Evolutionary conservation across 64 coral and sea anemone genomes (phyloP).

Genomic region (Catalaphyllia jardinei): DNA sequence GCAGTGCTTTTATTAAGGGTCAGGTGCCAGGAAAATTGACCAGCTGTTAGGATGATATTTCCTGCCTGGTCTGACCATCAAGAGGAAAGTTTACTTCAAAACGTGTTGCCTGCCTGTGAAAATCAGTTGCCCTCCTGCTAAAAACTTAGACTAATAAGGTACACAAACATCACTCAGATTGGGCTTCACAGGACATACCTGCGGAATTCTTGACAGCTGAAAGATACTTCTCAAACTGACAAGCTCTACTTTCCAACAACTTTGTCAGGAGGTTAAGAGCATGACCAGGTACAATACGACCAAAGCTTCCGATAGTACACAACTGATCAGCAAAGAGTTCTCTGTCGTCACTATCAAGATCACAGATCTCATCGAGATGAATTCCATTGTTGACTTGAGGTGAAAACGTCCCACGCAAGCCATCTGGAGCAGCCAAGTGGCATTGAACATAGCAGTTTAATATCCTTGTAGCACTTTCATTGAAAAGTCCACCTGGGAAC

Average conservation of each 20-base stretch:
- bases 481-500: slow-evolving; percentile 65
- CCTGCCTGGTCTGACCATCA: no score
- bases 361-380: slow-evolving; percentile 88
- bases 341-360: slow-evolving; percentile 82
- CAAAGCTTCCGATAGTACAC: slow-evolving; percentile 82
- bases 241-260: slow-evolving; percentile 66
- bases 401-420: slow-evolving; percentile 62
- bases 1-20: no score
- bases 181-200: slow-evolving; percentile 25
- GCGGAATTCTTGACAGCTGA: slow-evolving; percentile 54
- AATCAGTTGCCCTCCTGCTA: background rate
- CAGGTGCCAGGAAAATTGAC: no score
- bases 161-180: background rate
- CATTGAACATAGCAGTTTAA: slow-evolving; percentile 87
- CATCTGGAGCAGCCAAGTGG: slow-evolving; percentile 77
- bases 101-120: no score
- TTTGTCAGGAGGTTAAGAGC: slow-evolving; percentile 71
- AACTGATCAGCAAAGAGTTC: slow-evolving; percentile 91
- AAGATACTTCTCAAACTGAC: slow-evolving; percentile 71
- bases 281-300: slow-evolving; percentile 65
- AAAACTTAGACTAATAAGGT: background rate
- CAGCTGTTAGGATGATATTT: no score
- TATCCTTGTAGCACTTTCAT: slow-evolving; percentile 67
- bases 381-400: slow-evolving; percentile 31
- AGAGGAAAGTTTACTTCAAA: no score